These are phyloP conservation scores for Phortica variegata DNA, from an alignment of 1,140 invertebrate species.

Conservation along the genomic window DNA sequence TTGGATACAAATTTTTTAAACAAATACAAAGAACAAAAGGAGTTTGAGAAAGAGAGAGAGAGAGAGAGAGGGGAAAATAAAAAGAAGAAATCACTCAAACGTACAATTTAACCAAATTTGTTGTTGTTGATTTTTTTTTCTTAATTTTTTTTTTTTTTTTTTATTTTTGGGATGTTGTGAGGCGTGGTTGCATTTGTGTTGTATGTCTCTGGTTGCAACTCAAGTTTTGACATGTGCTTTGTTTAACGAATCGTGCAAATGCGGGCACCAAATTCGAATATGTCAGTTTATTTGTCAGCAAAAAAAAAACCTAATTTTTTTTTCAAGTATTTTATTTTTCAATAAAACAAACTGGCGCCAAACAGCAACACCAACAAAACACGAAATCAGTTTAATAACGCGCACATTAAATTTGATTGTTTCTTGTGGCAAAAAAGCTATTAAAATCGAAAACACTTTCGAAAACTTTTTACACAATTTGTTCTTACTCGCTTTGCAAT, in stretches of 20 bases:
- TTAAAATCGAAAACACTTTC: no score
- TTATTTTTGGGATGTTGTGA: conserved; percentile 24
- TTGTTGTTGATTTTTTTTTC: conserved; percentile 21
- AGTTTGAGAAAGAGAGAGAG: no score
- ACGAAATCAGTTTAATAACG: no score
- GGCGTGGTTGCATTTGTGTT: conserved; percentile 35
- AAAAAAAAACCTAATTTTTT: no score
- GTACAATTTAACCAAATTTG: conserved; percentile 14
- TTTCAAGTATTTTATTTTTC: conserved; percentile 46
- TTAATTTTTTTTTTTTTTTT: conserved; percentile 15
- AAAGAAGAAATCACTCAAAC: no score
- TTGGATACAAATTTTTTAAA: conserved; percentile 12
- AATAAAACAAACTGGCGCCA: conserved; percentile 44
- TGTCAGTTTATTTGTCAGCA: conserved; percentile 44
- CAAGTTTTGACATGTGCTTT: conserved; percentile 51
- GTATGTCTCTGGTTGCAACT: conserved; percentile 9
- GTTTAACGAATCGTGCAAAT: conserved; percentile 58
- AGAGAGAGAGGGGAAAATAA: no score
- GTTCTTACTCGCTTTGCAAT: no score
- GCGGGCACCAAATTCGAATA: conserved; percentile 34
- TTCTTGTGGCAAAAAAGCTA: conserved; percentile 42
- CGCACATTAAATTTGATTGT: conserved; percentile 54
- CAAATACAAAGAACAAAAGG: conserved; percentile 3
- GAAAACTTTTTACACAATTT: no score
- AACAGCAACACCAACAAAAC: no score